Evolutionary conservation across 2,113 vertebrate species (phyloP).

Genomic region (Crotalus viridis): DNA sequence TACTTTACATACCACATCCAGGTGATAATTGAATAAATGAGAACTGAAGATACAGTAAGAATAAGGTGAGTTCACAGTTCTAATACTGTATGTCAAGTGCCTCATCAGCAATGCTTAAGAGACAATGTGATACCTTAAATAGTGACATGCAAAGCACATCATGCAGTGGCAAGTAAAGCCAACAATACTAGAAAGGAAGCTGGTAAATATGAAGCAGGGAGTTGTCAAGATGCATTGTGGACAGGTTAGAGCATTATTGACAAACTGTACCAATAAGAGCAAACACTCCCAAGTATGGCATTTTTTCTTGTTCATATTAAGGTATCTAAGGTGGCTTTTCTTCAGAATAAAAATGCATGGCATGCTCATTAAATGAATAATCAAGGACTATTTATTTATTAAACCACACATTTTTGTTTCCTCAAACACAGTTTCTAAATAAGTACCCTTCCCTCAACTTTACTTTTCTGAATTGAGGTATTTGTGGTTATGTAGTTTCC

Average conservation of each 20-base stretch:
- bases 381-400: conserved; percentile 13
- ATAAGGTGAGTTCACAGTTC: not conserved
- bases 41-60: not conserved
- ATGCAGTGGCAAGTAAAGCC: conserved; percentile 20
- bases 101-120: not conserved
- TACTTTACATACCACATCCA: not conserved
- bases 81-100: not conserved
- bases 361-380: not conserved
- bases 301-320: conserved; percentile 36
- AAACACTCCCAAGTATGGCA: conserved; percentile 20
- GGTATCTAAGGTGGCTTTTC: conserved; percentile 19
- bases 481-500: not conserved
- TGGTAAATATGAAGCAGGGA: conserved; percentile 7
- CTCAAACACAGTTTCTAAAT: not conserved
- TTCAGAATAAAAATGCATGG: conserved; percentile 36
- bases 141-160: not conserved
- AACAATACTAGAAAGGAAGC: conserved; percentile 17
- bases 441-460: not conserved
- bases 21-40: not conserved
- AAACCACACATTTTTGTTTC: not conserved
- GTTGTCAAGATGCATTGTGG: conserved; percentile 33
- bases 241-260: conserved; percentile 6
- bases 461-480: not conserved
- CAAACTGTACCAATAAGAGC: not conserved
- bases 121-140: not conserved